Conservation (phyloP, 1,140 invertebrate species). For the Heliconius hermathena region DNA sequence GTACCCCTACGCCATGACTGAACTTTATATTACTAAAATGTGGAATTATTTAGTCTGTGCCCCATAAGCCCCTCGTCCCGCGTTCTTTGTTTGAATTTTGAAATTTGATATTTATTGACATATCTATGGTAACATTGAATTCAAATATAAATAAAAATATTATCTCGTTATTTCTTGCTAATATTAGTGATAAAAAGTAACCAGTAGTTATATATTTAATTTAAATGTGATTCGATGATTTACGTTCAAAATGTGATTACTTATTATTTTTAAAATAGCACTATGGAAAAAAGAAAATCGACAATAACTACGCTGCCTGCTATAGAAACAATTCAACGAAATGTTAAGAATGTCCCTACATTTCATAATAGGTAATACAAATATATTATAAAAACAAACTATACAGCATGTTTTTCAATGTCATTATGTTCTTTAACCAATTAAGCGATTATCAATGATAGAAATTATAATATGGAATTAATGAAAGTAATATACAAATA, state of each 20-base stretch:
- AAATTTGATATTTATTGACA: neutral
- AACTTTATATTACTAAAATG: no score
- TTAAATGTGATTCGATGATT: neutral
- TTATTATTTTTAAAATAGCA: constrained; percentile 13
- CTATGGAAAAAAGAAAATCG: constrained; percentile 46
- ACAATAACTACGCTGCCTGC: constrained; percentile 56
- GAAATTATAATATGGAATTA: no score
- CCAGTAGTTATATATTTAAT: neutral
- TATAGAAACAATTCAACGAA: constrained; percentile 68
- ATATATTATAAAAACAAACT: no score
- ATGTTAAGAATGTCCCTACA: constrained; percentile 60
- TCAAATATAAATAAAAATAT: neutral
- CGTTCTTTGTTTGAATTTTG: neutral
- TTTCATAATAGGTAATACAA: constrained; percentile 52
- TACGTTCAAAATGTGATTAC: neutral
- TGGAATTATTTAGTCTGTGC: no score
- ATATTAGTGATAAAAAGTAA: neutral
- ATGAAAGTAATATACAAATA: no score
- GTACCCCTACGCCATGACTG: no score
- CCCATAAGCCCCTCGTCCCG: neutral
- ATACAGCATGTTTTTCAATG: no score
- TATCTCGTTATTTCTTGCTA: neutral
- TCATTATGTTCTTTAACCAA: no score
- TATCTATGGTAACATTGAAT: constrained; percentile 2
- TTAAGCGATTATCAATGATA: no score